Percentiles rank a stretch among this genome's conserved stretches.
Conservation (phyloP, 1,140 invertebrate genomes). For the Leptopilina clavipes region DNA sequence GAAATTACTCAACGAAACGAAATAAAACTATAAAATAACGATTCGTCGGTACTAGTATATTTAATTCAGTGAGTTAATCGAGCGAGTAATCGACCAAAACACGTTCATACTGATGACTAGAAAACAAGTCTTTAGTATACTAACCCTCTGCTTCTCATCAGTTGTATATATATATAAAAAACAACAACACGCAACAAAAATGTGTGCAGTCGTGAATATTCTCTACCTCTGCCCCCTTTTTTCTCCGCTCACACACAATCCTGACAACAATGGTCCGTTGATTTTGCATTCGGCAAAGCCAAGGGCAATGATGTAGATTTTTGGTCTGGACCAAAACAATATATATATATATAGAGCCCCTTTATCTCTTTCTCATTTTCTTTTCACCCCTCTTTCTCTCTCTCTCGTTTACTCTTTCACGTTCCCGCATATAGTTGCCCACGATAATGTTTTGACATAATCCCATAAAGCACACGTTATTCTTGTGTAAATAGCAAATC, state of each 20-base stretch:
- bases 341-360: background rate
- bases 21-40: background rate
- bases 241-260: background rate
- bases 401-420: conserved; percentile 39
- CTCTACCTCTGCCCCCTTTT: background rate
- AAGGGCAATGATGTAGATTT: conserved; percentile 39
- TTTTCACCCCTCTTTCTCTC: conserved; percentile 20
- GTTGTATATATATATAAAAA: background rate
- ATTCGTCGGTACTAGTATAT: background rate
- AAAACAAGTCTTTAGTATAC: conserved; percentile 7
- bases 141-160: background rate
- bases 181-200: conserved; percentile 10
- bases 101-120: conserved; percentile 21
- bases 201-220: background rate
- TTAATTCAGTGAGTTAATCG: conserved; percentile 10
- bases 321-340: conserved; percentile 24
- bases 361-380: conserved; percentile 25
- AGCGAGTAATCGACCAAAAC: conserved; percentile 24
- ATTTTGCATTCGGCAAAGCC: conserved; percentile 56
- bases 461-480: conserved; percentile 68
- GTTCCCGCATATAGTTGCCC: conserved; percentile 42
- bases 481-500: conserved; percentile 66
- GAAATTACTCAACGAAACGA: background rate
- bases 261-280: conserved; percentile 58
- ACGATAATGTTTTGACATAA: conserved; percentile 68